These are phyloP conservation scores for Zoanthus gigantus DNA, from an alignment of 92 coral and sea anemone genomes.

Conservation along the genomic window DNA sequence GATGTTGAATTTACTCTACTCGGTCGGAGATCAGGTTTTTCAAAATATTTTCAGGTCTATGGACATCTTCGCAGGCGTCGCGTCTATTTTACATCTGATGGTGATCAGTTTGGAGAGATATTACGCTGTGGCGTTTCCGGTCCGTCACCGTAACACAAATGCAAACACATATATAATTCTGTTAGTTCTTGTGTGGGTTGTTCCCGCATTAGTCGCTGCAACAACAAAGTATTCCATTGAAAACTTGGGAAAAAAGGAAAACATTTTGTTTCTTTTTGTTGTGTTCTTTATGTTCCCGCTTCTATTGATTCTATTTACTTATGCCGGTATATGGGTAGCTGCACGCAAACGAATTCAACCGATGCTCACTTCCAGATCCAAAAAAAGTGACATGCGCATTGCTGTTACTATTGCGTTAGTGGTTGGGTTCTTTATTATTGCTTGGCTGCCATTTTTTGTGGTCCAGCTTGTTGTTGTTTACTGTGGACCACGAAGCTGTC, in stretches of 20 bases:
- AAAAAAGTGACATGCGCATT: slow-evolving; percentile 93
- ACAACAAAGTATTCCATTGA: slow-evolving; percentile 43
- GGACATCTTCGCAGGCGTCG: slow-evolving; percentile 80
- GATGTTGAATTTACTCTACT: slow-evolving; percentile 62
- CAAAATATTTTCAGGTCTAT: slow-evolving; percentile 55
- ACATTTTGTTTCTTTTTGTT: slow-evolving; percentile 74
- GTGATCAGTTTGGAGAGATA: slow-evolving; percentile 83
- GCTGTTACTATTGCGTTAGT: slow-evolving; percentile 91
- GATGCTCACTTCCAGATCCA: slow-evolving; percentile 56
- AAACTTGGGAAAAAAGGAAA: slow-evolving; percentile 54
- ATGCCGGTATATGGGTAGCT: slow-evolving; percentile 80
- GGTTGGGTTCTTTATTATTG: slow-evolving; percentile 80
- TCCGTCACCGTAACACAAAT: slow-evolving; percentile 84
- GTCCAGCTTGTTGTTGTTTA: slow-evolving; percentile 69
- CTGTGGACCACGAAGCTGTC: slow-evolving; percentile 51
- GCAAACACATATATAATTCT: slow-evolving; percentile 61
- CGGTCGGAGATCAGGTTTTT: slow-evolving; percentile 35
- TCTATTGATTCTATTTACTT: slow-evolving; percentile 75
- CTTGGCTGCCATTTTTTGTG: slow-evolving; percentile 89
- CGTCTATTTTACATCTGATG: slow-evolving; percentile 84
- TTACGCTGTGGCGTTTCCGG: slow-evolving; percentile 83
- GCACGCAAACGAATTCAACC: slow-evolving; percentile 83
- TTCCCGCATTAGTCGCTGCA: slow-evolving; percentile 74
- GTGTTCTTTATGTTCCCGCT: slow-evolving; percentile 78
- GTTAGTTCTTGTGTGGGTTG: slow-evolving; percentile 80